These are phyloP conservation scores for Sesamia inferens DNA, from an alignment of 2,888 invertebrate genomes.

Conservation along the genomic window DNA sequence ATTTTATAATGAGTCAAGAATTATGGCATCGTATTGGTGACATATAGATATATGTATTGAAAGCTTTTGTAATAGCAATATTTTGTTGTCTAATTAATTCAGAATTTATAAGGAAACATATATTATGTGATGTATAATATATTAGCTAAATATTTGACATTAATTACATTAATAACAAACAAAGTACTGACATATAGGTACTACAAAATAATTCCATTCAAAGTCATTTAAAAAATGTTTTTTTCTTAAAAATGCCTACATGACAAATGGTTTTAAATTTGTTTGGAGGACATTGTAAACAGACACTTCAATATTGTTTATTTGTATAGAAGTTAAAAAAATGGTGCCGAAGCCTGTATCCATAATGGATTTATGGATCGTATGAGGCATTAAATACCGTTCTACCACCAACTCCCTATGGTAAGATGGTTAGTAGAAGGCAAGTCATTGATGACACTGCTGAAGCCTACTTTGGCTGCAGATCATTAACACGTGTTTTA, in stretches of 20 bases:
- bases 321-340: neutral
- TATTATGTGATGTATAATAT: neutral
- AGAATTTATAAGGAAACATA: neutral
- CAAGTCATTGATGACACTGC: neutral
- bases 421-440: too few relatives aligned
- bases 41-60: conserved; percentile 12
- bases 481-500: neutral
- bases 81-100: conserved; percentile 10
- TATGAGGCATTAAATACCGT: neutral
- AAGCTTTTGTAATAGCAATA: conserved; percentile 22
- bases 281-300: too few relatives aligned
- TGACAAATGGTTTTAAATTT: too few relatives aligned
- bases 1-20: conserved; percentile 43
- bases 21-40: conserved; percentile 29
- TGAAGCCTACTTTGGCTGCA: neutral
- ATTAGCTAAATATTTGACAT: neutral
- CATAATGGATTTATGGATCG: neutral
- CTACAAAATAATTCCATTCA: too few relatives aligned
- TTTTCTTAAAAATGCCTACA: too few relatives aligned
- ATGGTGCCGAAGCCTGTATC: neutral
- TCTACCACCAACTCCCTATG: neutral
- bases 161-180: neutral
- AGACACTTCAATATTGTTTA: too few relatives aligned
- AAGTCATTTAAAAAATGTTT: too few relatives aligned
- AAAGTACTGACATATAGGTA: neutral